phyloP scores from a whole-genome alignment of 1,140 invertebrate species.

The Drosophila bocki region DNA sequence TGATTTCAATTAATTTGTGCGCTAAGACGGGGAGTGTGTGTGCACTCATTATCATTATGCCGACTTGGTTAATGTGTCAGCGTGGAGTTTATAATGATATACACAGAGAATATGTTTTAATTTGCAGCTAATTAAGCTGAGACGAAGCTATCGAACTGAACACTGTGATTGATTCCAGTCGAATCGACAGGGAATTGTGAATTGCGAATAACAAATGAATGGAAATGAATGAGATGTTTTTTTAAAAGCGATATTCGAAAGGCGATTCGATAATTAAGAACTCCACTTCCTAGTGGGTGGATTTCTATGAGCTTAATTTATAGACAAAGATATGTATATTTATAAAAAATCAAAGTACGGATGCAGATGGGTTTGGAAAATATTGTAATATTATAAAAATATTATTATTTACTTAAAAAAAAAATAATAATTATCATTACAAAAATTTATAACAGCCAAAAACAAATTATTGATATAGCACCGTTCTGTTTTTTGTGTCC shows the following conservation, averaged over 20 bases:
- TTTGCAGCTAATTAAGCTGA: slow-evolving; percentile 55
- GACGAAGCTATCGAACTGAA: background rate
- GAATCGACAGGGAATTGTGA: slow-evolving; percentile 33
- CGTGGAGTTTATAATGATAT: slow-evolving; percentile 55
- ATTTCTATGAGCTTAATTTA: background rate
- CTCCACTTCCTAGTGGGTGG: slow-evolving; percentile 36
- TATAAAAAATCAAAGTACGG: too few relatives aligned
- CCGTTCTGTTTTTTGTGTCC: background rate
- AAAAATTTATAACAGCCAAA: background rate
- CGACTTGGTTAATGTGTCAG: slow-evolving; percentile 68
- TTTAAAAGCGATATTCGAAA: slow-evolving; percentile 23
- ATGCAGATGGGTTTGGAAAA: too few relatives aligned
- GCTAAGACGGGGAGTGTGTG: slow-evolving; percentile 28
- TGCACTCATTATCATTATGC: slow-evolving; percentile 62
- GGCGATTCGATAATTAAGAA: slow-evolving; percentile 39
- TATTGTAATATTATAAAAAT: too few relatives aligned
- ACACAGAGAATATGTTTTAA: slow-evolving; percentile 61
- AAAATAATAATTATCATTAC: background rate
- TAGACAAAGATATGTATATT: too few relatives aligned
- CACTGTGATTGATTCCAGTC: slow-evolving; percentile 22
- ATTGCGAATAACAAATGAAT: slow-evolving; percentile 42
- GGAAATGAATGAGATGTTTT: slow-evolving; percentile 41
- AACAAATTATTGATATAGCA: rapidly evolving
- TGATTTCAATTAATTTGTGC: slow-evolving; percentile 82
- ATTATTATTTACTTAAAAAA: background rate